Percentiles rank a stretch among this genome's conserved stretches.
These are phyloP conservation scores for Taxidea taxus DNA, from an alignment of 2,113 vertebrate species.

Conservation along the genomic window DNA sequence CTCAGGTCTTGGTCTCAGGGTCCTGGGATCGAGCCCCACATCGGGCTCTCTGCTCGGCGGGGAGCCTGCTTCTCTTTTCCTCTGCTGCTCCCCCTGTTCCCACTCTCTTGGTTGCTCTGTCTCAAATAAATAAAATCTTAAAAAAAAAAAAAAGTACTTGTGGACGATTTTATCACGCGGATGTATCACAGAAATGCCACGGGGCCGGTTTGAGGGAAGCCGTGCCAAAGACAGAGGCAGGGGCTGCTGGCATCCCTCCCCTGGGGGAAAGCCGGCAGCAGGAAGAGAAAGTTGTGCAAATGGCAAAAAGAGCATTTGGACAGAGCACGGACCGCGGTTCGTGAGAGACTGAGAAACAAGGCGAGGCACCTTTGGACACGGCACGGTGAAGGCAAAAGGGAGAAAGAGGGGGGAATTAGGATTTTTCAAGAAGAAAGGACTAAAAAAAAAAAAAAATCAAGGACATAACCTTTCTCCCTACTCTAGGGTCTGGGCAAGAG, in stretches of 20 bases:
- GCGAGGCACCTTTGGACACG: neutral
- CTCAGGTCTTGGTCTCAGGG: no score
- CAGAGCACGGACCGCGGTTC: neutral
- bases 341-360: neutral
- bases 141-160: neutral
- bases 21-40: no score
- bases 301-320: neutral
- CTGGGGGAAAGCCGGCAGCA: neutral
- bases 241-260: neutral
- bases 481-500: accelerated
- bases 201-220: neutral
- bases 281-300: neutral
- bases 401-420: neutral
- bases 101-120: no score
- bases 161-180: no score
- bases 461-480: neutral
- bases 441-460: neutral
- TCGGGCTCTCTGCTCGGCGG: no score
- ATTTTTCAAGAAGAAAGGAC: neutral
- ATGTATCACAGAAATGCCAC: neutral
- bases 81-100: no score
- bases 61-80: no score
- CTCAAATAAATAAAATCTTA: neutral
- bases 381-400: neutral
- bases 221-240: neutral